Conservation (phyloP, 1,140 invertebrate species). For the Neodiprion lecontei region DNA sequence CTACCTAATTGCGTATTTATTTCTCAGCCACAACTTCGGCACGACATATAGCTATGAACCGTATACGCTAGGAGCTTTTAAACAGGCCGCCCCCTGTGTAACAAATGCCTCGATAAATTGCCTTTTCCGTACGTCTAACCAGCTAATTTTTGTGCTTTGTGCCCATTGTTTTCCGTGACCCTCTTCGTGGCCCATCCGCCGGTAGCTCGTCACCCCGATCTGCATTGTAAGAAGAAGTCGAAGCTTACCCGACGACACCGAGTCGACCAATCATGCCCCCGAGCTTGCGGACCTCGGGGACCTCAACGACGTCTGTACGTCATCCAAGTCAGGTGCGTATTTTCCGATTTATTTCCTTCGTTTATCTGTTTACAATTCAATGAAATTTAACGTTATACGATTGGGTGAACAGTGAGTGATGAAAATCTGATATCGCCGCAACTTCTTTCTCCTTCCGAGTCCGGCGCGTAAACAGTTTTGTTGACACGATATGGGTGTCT, state of each 20-base stretch:
- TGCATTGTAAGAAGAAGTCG: constrained; percentile 50
- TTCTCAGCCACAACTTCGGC: no score
- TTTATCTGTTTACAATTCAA: no score
- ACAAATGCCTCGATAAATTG: no score
- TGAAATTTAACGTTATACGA: no score
- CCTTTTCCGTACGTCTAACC: no score
- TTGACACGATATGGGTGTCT: neutral
- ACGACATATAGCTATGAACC: no score
- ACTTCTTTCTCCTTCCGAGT: neutral
- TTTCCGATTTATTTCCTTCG: neutral
- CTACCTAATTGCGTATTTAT: no score
- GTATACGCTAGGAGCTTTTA: no score
- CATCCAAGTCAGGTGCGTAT: neutral
- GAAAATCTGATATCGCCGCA: no score
- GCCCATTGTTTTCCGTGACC: neutral
- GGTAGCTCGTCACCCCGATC: constrained; percentile 47
- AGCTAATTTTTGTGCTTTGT: neutral
- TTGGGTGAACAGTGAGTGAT: no score
- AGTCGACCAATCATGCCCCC: constrained; percentile 43
- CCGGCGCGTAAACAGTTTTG: neutral
- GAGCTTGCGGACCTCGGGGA: constrained; percentile 44
- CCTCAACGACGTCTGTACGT: neutral
- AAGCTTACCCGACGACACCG: constrained; percentile 51
- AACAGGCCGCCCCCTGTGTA: no score
- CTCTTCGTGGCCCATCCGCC: constrained; percentile 5